Conservation (phyloP, 2,113 vertebrate genomes). For the Lethenteron camtschaticum region DNA sequence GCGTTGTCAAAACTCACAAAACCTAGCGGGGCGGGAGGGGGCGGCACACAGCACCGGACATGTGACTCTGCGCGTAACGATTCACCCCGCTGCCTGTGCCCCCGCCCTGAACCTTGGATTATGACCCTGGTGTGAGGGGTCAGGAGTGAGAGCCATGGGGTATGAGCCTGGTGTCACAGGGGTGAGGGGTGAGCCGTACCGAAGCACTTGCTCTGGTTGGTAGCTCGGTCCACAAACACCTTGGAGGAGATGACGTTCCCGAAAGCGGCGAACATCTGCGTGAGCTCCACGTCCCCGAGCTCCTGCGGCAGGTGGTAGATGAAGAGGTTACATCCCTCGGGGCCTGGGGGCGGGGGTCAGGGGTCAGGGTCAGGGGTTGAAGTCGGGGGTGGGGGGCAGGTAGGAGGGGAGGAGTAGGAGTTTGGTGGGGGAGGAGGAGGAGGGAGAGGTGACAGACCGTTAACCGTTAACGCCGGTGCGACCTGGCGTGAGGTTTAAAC, state of each 20-base stretch:
- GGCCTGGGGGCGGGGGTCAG: slow-evolving; percentile 29
- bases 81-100: too few relatives aligned
- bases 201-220: slow-evolving; percentile 97
- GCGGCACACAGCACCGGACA: slow-evolving; percentile 15
- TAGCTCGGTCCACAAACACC: slow-evolving; percentile 86
- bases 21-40: slow-evolving; percentile 44
- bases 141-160: too few relatives aligned
- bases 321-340: slow-evolving; percentile 93
- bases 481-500: not conserved
- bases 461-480: not conserved
- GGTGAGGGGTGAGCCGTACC: slow-evolving; percentile 26
- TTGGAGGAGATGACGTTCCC: slow-evolving; percentile 94
- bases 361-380: not conserved
- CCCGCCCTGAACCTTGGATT: too few relatives aligned
- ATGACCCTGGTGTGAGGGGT: too few relatives aligned
- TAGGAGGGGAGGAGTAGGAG: not conserved
- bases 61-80: too few relatives aligned
- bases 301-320: slow-evolving; percentile 98
- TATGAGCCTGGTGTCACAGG: too few relatives aligned
- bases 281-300: slow-evolving; percentile 82
- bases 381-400: not conserved
- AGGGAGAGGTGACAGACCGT: not conserved
- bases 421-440: not conserved
- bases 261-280: slow-evolving; percentile 94
- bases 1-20: slow-evolving; percentile 99